These are phyloP conservation scores for Drosophila gunungcola DNA, from an alignment of 1,140 invertebrate genomes.

Conservation along the genomic window DNA sequence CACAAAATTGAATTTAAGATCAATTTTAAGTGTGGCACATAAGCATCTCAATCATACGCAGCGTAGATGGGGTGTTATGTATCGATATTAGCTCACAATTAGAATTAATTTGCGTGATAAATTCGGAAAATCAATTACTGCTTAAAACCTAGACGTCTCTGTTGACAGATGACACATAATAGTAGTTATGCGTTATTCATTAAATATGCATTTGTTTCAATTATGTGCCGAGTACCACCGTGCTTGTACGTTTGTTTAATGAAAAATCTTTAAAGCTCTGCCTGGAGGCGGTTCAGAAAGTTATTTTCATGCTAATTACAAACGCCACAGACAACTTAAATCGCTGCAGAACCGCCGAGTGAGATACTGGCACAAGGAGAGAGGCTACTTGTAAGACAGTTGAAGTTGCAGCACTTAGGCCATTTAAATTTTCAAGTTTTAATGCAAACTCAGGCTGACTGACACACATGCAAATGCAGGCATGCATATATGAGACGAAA, in stretches of 20 bases:
- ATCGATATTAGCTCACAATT: constrained; percentile 73
- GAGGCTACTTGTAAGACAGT: constrained; percentile 39
- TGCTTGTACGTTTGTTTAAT: neutral
- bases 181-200: constrained; percentile 58
- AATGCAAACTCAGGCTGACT: constrained; percentile 61
- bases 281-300: constrained; percentile 33
- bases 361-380: constrained; percentile 27
- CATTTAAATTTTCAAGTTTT: constrained; percentile 81
- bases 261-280: constrained; percentile 60
- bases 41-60: constrained; percentile 41
- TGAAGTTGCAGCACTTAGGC: constrained; percentile 71
- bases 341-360: neutral
- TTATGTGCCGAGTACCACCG: constrained; percentile 36
- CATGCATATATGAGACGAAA: constrained; percentile 69
- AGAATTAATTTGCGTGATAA: constrained; percentile 77
- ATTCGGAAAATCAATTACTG: constrained; percentile 76
- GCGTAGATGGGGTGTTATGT: constrained; percentile 30
- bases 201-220: constrained; percentile 80
- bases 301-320: constrained; percentile 77
- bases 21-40: neutral
- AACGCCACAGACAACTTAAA: constrained; percentile 32
- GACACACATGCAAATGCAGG: constrained; percentile 66
- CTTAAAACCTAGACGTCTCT: constrained; percentile 12
- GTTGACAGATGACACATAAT: constrained; percentile 69
- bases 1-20: neutral